phyloP scores from a whole-genome alignment of 2,113 vertebrate genomes.

The Microtus ochrogaster region DNA sequence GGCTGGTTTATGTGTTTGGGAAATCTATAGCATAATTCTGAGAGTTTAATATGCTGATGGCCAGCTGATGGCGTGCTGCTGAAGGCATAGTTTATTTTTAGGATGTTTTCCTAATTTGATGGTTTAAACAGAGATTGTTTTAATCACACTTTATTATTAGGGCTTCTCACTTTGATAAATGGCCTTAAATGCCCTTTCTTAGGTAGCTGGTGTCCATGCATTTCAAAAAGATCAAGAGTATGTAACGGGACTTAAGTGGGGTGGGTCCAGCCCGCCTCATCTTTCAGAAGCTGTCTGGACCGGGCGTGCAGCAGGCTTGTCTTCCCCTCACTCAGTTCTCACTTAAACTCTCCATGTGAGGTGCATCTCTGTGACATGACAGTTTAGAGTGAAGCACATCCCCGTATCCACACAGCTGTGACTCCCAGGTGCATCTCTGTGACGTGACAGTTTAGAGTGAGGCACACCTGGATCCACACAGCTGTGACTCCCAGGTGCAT shows the following conservation, averaged over 20 bases:
- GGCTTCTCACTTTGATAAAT: neutral
- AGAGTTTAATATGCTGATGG: neutral
- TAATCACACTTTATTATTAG: neutral
- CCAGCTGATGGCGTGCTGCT: neutral
- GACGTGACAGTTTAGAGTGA: too few species aligned
- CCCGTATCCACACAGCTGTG: neutral
- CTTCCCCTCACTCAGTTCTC: neutral
- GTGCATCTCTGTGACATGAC: neutral
- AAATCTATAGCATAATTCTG: neutral
- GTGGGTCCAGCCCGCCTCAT: neutral
- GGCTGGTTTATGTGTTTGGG: neutral
- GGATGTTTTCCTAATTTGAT: neutral
- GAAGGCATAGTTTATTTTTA: neutral
- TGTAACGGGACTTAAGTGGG: neutral
- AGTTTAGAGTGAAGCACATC: too few species aligned
- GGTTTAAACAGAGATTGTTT: neutral
- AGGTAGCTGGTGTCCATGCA: neutral
- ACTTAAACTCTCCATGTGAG: neutral
- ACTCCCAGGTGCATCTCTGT: neutral
- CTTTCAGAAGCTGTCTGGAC: neutral
- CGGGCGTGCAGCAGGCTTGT: too few species aligned
- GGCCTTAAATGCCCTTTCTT: neutral
- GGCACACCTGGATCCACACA: neutral
- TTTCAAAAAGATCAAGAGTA: neutral
- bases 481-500: too few species aligned